Percentiles rank a stretch among this genome's conserved stretches.
phyloP scores from a whole-genome alignment of 2,888 invertebrate species.

The Ophion ventricosus region DNA sequence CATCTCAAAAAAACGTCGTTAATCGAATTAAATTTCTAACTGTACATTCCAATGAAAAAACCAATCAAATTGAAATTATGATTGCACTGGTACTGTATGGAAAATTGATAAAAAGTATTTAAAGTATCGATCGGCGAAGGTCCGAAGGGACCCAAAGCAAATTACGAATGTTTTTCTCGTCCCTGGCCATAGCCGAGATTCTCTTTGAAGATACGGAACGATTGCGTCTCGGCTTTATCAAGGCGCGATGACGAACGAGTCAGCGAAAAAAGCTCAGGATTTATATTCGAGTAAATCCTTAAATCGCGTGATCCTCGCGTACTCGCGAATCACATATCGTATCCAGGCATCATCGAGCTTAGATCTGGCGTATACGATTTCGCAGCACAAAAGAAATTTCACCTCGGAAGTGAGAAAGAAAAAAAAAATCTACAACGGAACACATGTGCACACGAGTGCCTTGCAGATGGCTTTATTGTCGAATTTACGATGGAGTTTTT shows the following conservation, averaged over 20 bases:
- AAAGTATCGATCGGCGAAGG: not conserved
- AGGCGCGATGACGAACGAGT: slow-evolving; percentile 10
- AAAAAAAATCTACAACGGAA: slow-evolving; percentile 7
- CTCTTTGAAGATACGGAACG: not conserved
- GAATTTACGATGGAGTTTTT: slow-evolving; percentile 60
- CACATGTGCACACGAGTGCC: slow-evolving; percentile 55
- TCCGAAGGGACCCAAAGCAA: not conserved
- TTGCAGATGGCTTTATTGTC: slow-evolving; percentile 57
- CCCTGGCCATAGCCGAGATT: not conserved
- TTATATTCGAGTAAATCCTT: slow-evolving; percentile 54
- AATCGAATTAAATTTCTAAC: too few relatives aligned
- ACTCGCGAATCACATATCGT: not conserved
- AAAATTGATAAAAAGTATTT: not conserved
- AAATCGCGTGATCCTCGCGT: slow-evolving; percentile 56
- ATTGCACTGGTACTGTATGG: too few relatives aligned
- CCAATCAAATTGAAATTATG: too few relatives aligned
- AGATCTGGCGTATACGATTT: slow-evolving; percentile 45
- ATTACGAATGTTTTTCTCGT: not conserved
- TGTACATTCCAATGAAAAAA: too few relatives aligned
- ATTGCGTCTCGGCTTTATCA: not conserved
- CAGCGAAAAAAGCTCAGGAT: slow-evolving; percentile 31
- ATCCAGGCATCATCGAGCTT: slow-evolving; percentile 25
- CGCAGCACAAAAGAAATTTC: slow-evolving; percentile 36
- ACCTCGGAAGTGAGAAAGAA: not conserved
- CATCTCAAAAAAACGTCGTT: too few relatives aligned